Evolutionary conservation across 1,140 invertebrate species (phyloP), one percentile per base, ranked within the genome.

Genomic region (Papilio aristodemus): DNA sequence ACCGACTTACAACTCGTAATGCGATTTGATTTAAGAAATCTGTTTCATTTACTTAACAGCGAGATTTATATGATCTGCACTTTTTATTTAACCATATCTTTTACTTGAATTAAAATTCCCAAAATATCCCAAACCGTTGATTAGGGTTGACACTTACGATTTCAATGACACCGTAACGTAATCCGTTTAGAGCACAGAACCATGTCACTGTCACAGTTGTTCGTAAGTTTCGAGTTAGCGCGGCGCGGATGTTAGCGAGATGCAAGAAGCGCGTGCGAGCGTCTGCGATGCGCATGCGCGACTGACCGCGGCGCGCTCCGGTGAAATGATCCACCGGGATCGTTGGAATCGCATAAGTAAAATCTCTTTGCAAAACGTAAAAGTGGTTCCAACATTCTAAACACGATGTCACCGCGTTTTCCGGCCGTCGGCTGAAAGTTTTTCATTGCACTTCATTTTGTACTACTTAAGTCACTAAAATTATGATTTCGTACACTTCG

Each of bases 201-300:
- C 87, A 90, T 87, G 80, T 87, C 87, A 90, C 87, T 89, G 74
- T 82, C 87, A 90, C 87, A 84, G 78, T 69, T 79, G 77, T 76
- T 69, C 70, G 27, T 73, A 63, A 71, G 68, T 69, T 78, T 74
- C 73, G 63, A 66, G 62, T 58, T 22, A 59, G 71, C 76, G 77
- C 74, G 74, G 73, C 68, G 71, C 64, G 70, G 73, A 36, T 58
- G 64, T 71, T 64, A 67, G 74, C 73, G 73, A 72, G 66, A 72
- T 63, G 74, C 70, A 38, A 54, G 71, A 69, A 39, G 58, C 72
- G 73, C 78, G 79, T 77, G 74, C 77, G 72, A 38, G 27, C 78
- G 19, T 22, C 22, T 11, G 71, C 46, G 76, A 64, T 69, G 80
- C 83, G 79, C 78, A 77, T 66, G 70, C 76, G 75, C 81, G 77